Evolutionary conservation across 2,888 invertebrate genomes (phyloP).

Genomic region (Ochropleura plecta): DNA sequence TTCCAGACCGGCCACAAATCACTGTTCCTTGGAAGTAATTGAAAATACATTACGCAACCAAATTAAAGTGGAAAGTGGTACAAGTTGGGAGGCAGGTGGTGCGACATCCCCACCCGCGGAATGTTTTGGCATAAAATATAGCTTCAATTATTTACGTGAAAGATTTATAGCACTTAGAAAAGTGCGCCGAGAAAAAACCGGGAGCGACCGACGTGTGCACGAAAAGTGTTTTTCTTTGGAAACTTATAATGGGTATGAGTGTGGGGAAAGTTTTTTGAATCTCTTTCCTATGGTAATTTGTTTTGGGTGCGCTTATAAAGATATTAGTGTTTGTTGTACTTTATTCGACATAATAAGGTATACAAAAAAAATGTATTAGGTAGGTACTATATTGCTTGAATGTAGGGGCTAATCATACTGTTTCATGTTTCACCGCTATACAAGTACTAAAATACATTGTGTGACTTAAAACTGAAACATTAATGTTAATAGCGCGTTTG

Average conservation of each 20-base stretch:
- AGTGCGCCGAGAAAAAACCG: slow-evolving; percentile 90
- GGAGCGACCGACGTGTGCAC: slow-evolving; percentile 88
- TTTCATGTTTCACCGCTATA: no score
- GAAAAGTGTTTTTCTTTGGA: slow-evolving; percentile 90
- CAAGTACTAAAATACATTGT: no score
- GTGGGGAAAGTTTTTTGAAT: slow-evolving; percentile 88
- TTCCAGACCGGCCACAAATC: slow-evolving; percentile 87
- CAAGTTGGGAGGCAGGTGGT: slow-evolving; percentile 89
- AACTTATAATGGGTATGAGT: slow-evolving; percentile 91
- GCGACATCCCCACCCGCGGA: slow-evolving; percentile 88
- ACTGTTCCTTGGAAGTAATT: slow-evolving; percentile 89
- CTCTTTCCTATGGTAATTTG: slow-evolving; percentile 91
- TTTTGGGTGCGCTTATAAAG: slow-evolving; percentile 87
- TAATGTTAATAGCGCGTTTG: no score
- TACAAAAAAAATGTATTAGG: not conserved
- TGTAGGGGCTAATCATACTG: no score
- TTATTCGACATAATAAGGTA: slow-evolving; percentile 65
- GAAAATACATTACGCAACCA: slow-evolving; percentile 91
- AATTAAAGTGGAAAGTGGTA: slow-evolving; percentile 90
- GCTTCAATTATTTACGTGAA: slow-evolving; percentile 91
- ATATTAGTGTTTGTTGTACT: slow-evolving; percentile 80
- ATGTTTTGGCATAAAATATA: slow-evolving; percentile 91
- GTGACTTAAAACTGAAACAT: no score
- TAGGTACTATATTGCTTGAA: not conserved
- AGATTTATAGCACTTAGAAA: slow-evolving; percentile 91